Evolutionary conservation across 2,797 vertebrate genomes (phyloP).

Genomic region (Florisuga fusca): DNA sequence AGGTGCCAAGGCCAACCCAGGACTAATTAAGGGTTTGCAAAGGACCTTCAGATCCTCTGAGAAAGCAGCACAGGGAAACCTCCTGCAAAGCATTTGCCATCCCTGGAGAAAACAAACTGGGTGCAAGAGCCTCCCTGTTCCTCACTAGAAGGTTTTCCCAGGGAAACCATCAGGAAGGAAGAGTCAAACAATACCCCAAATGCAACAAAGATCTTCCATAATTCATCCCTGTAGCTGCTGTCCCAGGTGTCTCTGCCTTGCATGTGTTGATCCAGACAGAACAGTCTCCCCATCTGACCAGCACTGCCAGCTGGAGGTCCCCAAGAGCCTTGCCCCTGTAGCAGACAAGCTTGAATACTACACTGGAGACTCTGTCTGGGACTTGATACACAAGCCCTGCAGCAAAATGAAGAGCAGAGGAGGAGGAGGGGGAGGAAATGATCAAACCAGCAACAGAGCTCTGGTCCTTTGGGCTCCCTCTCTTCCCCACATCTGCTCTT

Average conservation of each 20-base stretch:
- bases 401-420: neutral
- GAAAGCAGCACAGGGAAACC: neutral
- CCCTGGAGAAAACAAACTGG: neutral
- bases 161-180: neutral
- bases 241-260: neutral
- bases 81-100: neutral
- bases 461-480: neutral
- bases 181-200: neutral
- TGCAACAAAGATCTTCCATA: neutral
- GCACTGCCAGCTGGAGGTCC: neutral
- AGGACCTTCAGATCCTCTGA: neutral
- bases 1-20: neutral
- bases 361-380: neutral
- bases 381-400: neutral
- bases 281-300: neutral
- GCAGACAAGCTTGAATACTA: neutral
- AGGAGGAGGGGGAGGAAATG: accelerated
- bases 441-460: neutral
- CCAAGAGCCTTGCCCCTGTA: neutral
- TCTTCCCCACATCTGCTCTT: neutral
- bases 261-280: neutral
- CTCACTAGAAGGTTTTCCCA: neutral
- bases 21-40: neutral
- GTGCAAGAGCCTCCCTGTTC: neutral
- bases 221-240: neutral